These are phyloP conservation scores for Cyanoderma ruficeps DNA, from an alignment of 2,113 vertebrate genomes.

Conservation along the genomic window DNA sequence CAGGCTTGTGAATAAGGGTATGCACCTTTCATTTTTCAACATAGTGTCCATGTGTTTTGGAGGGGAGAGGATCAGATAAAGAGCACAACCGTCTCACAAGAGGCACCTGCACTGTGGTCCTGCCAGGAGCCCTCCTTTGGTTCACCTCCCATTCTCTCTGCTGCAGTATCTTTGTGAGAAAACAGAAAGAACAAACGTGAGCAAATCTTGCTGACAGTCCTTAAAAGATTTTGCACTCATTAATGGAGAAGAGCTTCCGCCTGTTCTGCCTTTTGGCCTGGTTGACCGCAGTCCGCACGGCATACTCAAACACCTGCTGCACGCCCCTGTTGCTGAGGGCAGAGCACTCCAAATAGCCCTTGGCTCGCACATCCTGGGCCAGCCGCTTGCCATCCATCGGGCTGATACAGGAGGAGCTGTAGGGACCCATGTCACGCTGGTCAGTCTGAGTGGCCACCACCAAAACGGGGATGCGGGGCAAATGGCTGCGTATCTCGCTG, in stretches of 20 bases:
- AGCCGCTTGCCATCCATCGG: slow-evolving; percentile 82
- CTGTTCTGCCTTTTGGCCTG: slow-evolving; percentile 80
- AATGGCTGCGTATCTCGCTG: slow-evolving; percentile 80
- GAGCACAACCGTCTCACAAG: neutral
- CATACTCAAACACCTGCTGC: slow-evolving; percentile 95
- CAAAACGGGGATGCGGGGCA: slow-evolving; percentile 88
- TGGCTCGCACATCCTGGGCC: slow-evolving; percentile 87
- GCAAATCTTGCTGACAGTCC: neutral
- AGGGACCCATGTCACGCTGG: slow-evolving; percentile 83
- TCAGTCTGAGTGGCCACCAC: slow-evolving; percentile 95
- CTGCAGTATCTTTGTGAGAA: neutral
- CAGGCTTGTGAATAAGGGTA: neutral
- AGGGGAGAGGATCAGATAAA: neutral
- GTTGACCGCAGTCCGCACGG: slow-evolving; percentile 87
- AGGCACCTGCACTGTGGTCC: neutral
- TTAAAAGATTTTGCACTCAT: slow-evolving; percentile 89
- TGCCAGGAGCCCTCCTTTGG: neutral
- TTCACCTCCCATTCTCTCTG: neutral
- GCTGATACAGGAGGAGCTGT: slow-evolving; percentile 80
- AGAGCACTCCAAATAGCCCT: slow-evolving; percentile 95
- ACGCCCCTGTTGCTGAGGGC: slow-evolving; percentile 90
- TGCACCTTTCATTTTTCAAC: neutral
- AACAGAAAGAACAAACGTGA: neutral
- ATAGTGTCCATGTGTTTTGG: neutral
- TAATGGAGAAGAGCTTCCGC: slow-evolving; percentile 83